These are phyloP conservation scores for Gerosis bhagava DNA, from an alignment of 2,888 invertebrate species.

Conservation along the genomic window DNA sequence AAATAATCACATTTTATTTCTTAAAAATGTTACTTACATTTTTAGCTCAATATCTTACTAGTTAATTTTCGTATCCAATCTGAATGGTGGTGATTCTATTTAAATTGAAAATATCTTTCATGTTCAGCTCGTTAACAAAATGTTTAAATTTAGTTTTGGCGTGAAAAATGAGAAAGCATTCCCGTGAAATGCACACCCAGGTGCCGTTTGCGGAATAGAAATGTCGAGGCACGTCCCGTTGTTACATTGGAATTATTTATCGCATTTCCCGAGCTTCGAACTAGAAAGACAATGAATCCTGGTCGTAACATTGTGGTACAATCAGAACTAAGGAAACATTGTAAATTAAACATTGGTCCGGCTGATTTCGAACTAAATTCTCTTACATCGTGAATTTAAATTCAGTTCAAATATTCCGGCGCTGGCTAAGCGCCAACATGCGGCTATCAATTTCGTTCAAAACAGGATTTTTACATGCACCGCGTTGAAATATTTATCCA, in stretches of 20 bases:
- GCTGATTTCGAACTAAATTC: constrained; percentile 16
- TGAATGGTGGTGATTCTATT: no score
- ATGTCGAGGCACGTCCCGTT: not conserved
- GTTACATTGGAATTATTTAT: constrained; percentile 5
- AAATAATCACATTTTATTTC: no score
- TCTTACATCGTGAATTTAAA: constrained; percentile 61
- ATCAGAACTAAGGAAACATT: constrained; percentile 5
- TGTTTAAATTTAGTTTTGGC: no score
- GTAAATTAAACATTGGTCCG: constrained; percentile 22
- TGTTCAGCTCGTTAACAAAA: no score
- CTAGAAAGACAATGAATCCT: constrained; percentile 1
- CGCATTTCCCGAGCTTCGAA: not conserved
- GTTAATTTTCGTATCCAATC: no score
- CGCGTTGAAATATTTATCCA: constrained; percentile 44
- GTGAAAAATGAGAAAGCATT: no score
- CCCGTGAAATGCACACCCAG: not conserved
- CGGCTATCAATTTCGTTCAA: constrained; percentile 66
- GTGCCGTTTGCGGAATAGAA: not conserved
- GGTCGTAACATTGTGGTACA: constrained; percentile 3
- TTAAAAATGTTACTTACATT: no score
- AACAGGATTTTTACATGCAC: constrained; percentile 54
- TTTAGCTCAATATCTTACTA: no score
- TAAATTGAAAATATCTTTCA: no score
- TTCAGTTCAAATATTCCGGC: constrained; percentile 56
- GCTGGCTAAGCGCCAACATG: constrained; percentile 60